A percentile compares a stretch with the other conserved stretches of the same genome.
phyloP scores from a whole-genome alignment of 2,797 vertebrate species.

The Leptatherina wallacei region DNA sequence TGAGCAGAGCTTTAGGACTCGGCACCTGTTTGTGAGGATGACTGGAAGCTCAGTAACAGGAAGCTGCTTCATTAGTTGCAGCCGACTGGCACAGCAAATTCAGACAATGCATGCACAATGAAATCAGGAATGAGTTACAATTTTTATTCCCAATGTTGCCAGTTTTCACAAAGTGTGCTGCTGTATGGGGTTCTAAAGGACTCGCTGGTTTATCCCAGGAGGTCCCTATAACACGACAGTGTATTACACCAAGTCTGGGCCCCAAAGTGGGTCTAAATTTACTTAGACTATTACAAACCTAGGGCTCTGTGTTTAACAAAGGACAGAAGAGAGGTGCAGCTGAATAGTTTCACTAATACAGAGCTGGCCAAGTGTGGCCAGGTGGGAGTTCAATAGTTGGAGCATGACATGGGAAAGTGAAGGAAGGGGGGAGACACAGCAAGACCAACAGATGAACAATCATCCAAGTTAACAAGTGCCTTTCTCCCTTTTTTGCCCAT shows the following conservation, averaged over 20 bases:
- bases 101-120: background rate
- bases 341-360: conserved; percentile 47
- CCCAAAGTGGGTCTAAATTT: conserved; percentile 42
- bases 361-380: conserved; percentile 51
- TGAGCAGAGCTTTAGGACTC: conserved; percentile 56
- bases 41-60: conserved; percentile 29
- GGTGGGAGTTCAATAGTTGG: conserved; percentile 52
- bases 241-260: conserved; percentile 25
- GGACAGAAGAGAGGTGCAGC: conserved; percentile 51
- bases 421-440: background rate
- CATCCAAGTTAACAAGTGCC: background rate
- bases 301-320: conserved; percentile 47
- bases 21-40: conserved; percentile 64
- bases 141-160: background rate
- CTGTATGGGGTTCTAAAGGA: conserved; percentile 1
- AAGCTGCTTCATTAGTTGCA: conserved; percentile 40
- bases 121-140: background rate
- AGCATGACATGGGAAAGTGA: conserved; percentile 28
- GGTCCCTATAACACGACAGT: conserved; percentile 21
- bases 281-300: conserved; percentile 40
- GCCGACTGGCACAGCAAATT: background rate
- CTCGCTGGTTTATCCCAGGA: conserved; percentile 11
- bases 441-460: background rate
- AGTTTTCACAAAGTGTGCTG: background rate
- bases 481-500: background rate